A percentile compares a stretch with the other conserved stretches of the same genome.
phyloP scores from a whole-genome alignment of 2,113 vertebrate genomes.

The Anhinga anhinga region DNA sequence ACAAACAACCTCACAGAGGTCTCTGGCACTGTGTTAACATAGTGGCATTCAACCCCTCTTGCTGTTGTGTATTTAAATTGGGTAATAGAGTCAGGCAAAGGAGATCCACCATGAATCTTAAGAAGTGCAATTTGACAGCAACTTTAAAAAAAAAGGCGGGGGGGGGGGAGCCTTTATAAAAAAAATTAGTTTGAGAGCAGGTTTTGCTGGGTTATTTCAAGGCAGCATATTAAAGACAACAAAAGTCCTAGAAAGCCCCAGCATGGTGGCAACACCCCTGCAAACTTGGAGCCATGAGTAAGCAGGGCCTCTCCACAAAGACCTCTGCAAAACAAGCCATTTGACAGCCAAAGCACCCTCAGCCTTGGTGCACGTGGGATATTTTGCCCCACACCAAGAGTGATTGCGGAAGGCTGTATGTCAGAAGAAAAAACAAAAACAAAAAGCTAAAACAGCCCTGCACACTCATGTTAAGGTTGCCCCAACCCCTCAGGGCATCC shows the following conservation, averaged over 20 bases:
- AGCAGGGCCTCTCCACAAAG: background rate
- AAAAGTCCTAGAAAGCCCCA: background rate
- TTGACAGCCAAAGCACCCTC: background rate
- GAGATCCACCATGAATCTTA: slow-evolving; percentile 62
- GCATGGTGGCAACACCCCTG: background rate
- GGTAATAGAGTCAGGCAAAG: slow-evolving; percentile 59
- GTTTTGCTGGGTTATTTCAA: background rate
- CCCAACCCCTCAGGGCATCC: background rate
- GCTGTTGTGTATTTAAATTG: slow-evolving; percentile 73
- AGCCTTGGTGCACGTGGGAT: background rate
- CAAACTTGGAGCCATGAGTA: background rate
- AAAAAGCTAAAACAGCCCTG: background rate
- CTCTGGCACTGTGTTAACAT: slow-evolving; percentile 65
- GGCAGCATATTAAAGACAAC: background rate
- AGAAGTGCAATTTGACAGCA: slow-evolving; percentile 65
- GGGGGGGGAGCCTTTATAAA: background rate
- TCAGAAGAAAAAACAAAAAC: no score
- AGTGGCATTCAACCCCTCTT: slow-evolving; percentile 53
- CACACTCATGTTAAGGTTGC: background rate
- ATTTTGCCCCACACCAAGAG: background rate
- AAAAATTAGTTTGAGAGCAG: slow-evolving; percentile 6
- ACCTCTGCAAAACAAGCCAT: background rate
- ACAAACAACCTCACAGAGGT: slow-evolving; percentile 72
- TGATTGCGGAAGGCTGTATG: background rate
- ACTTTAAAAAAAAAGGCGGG: background rate